Base-by-base conservation (phyloP, 2,113 vertebrate genomes). In the Carassius gibelio region DNA sequence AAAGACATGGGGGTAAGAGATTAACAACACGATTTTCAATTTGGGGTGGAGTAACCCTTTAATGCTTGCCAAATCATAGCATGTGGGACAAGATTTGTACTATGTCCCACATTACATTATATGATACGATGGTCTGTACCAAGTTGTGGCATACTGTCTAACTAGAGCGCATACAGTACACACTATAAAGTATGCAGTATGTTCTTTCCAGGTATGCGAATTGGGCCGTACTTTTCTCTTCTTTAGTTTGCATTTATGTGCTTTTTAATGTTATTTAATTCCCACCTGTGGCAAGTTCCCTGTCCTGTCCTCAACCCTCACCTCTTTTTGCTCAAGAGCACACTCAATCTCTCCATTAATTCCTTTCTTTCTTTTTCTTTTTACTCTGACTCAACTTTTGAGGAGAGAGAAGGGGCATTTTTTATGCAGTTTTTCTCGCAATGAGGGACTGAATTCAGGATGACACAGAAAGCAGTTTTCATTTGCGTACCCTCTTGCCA, bases 381-480 rank as follows among this genome's bases (percentile, higher is more conserved):
- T 50, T 38, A 38, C 8, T 38, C 17, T 4, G 4, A 38, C 21
- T 88, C 88, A 91, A 91, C 90, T 91, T 93, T 91, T 77, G 50
- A 30, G 75, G 26, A 90, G 90, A 90, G 88, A 88, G 82, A 83
- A 64, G 72, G 3, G 13, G 13, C 17, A 59, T 91, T 89, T 89
- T 84, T 85, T 68, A 42, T 80, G 34, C 17, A 83, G 83, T 88
- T 89, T 87, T 90, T 90, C 78, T 81, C 85, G 84, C 87, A 88
- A 86, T 61, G 84, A 62, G 88, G 23, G 62, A 87, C 90, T 89
- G 88, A 82, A 91, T 88, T 89, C 88, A 86, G 87, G 89, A 90
- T 85, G 89, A 91, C 91, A 91, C 86, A 85, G 87, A 89, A 90
- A 89, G 88, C 91, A 88, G 92, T 92, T 93, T 91, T 92, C 88